These are phyloP conservation scores for Cromileptes altivelis DNA, from an alignment of 2,113 vertebrate species.

Conservation along the genomic window DNA sequence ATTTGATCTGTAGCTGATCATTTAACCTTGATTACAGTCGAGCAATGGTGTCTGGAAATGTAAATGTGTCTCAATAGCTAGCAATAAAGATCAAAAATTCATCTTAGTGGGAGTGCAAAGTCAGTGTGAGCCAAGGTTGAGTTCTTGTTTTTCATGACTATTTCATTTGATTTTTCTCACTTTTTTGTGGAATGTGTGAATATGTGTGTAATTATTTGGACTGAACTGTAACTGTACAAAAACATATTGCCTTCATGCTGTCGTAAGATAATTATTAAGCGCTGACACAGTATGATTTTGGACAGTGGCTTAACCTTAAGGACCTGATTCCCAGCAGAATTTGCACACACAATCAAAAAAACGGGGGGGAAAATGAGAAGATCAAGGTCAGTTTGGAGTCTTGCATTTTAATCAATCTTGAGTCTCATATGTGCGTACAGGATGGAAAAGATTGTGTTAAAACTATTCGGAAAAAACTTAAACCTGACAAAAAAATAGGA, in stretches of 20 bases:
- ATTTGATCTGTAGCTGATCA: slow-evolving; percentile 37
- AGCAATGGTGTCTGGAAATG: slow-evolving; percentile 1
- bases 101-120: background rate
- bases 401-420: background rate
- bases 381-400: background rate
- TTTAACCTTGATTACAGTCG: slow-evolving; percentile 43
- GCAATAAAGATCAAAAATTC: slow-evolving; percentile 1
- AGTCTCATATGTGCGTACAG: background rate
- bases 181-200: slow-evolving; percentile 9
- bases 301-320: slow-evolving; percentile 3
- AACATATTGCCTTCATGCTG: background rate
- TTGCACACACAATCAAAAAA: background rate
- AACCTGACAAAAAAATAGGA: background rate
- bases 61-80: slow-evolving; percentile 12
- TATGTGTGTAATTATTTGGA: background rate
- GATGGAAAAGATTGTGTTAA: background rate
- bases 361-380: background rate
- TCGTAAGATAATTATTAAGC: slow-evolving; percentile 10
- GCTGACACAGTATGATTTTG: background rate
- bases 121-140: slow-evolving; percentile 15
- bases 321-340: background rate
- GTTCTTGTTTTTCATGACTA: slow-evolving; percentile 14
- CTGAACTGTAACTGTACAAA: background rate
- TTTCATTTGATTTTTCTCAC: slow-evolving; percentile 10
- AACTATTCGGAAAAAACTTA: slow-evolving; percentile 7